A percentile compares a stretch with the other conserved stretches of the same genome.
Evolutionary conservation across 2,888 invertebrate genomes (phyloP).

Genomic region (Urechis unicinctus): DNA sequence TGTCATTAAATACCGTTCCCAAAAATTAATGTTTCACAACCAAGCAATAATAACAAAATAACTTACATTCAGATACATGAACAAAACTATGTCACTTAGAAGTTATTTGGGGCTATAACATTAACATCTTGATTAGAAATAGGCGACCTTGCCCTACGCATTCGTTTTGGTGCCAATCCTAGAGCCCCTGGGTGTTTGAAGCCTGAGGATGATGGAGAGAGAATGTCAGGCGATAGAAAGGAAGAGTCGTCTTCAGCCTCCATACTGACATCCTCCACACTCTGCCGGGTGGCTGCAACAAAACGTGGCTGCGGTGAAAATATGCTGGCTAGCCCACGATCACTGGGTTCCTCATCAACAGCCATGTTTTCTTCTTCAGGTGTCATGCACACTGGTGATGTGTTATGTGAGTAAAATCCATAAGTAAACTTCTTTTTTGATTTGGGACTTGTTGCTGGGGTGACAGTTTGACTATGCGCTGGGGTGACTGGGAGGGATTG

Average conservation of each 20-base stretch:
- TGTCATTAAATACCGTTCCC: no score
- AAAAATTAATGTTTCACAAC: no score
- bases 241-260: neutral
- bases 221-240: neutral
- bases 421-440: conserved; percentile 10
- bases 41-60: no score
- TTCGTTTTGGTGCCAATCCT: neutral
- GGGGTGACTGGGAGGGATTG: conserved; percentile 23
- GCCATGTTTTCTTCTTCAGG: conserved; percentile 12
- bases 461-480: conserved; percentile 14
- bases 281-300: conserved; percentile 11
- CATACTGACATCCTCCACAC: conserved; percentile 4
- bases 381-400: conserved; percentile 9
- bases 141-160: neutral
- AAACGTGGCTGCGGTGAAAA: conserved; percentile 20
- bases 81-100: no score
- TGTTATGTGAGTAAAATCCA: conserved; percentile 17
- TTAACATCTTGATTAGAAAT: no score
- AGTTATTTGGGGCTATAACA: no score
- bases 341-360: conserved; percentile 14
- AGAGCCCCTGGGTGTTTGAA: neutral
- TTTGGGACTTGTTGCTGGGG: conserved; percentile 17
- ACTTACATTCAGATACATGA: no score
- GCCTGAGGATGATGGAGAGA: neutral
- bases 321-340: conserved; percentile 17